Conservation (phyloP, 2,113 vertebrate genomes). For the Cygnus atratus region DNA sequence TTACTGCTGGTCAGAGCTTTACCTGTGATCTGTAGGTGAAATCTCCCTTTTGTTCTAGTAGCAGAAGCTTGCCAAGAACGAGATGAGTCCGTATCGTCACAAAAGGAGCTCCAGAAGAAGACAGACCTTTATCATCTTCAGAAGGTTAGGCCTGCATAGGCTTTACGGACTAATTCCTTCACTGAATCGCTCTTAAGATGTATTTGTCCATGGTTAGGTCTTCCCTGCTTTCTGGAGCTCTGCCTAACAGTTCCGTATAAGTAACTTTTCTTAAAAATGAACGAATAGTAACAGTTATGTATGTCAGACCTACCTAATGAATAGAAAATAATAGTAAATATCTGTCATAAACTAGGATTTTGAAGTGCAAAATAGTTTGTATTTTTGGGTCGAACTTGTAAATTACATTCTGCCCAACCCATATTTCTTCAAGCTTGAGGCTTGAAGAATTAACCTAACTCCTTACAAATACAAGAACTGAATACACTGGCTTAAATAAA, state of each 20-base stretch:
- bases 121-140: conserved; percentile 95
- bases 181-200: neutral
- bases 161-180: neutral
- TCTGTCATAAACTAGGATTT: neutral
- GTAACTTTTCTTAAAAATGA: neutral
- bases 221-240: conserved; percentile 19
- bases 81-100: conserved; percentile 73
- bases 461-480: conserved; percentile 14
- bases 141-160: conserved; percentile 79
- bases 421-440: neutral
- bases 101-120: conserved; percentile 87
- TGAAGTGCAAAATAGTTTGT: neutral
- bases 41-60: conserved; percentile 40
- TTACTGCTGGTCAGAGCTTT: neutral
- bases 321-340: neutral
- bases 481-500: conserved; percentile 5
- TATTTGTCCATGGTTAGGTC: neutral
- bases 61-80: conserved; percentile 68
- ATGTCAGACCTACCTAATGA: neutral
- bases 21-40: neutral
- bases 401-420: conserved; percentile 14
- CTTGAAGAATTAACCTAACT: neutral
- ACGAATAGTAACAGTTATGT: neutral
- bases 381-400: conserved; percentile 36
- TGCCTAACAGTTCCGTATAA: neutral